Evolutionary conservation across 1,140 invertebrate genomes (phyloP), one percentile per base, ranked within the genome.

Genomic region (Drosophila biarmipes): DNA sequence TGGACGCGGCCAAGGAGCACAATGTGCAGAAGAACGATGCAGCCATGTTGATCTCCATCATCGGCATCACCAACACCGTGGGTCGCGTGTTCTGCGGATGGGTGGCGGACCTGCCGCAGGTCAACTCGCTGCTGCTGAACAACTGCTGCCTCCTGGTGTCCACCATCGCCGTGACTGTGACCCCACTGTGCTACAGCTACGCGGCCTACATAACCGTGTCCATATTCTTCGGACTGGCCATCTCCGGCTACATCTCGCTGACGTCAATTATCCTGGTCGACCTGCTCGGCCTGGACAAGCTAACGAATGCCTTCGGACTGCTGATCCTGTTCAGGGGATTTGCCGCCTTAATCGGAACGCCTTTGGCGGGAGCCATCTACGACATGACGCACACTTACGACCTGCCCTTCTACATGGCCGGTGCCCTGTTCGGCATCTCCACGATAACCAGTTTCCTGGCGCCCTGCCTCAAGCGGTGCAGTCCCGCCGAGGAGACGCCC

Each of bases 201-300:
- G 90, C 92, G 4, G 92, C 95, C 45, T 97, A 98, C 73, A 95
- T 98, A 21, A 92, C 94, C 3, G 96, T 98, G 92, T 95, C 98
- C n/a, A 94, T 97, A 49, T 95, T 97, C 80, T 99, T 99, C 92
- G 99, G 98, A 55, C 93, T 99, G 67, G 98, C 98, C 87, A 97
- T 99, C 59, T 98, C 98, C 73, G 98, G 98, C 31, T 99, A 99
- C 92, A 98, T 99, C 79, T 99, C 98, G 1, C 93, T 99, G 40
- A 99, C 98, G 35, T 99, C 98, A 17, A 99, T 99, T 90, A 98
- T 99, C 84, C 93, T 99, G 48, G 98, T 99, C 73, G 98, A 99
- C 90, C 93, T 99, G 15, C 94, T 99, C 34, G 98, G 98, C 12
- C 93, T 99, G 81, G 98, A 99, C 79, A 98, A 97, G 92, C 93